Percentiles rank a stretch among this genome's conserved stretches.
phyloP scores from a whole-genome alignment of 2,113 vertebrate genomes.

The Struthio camelus region DNA sequence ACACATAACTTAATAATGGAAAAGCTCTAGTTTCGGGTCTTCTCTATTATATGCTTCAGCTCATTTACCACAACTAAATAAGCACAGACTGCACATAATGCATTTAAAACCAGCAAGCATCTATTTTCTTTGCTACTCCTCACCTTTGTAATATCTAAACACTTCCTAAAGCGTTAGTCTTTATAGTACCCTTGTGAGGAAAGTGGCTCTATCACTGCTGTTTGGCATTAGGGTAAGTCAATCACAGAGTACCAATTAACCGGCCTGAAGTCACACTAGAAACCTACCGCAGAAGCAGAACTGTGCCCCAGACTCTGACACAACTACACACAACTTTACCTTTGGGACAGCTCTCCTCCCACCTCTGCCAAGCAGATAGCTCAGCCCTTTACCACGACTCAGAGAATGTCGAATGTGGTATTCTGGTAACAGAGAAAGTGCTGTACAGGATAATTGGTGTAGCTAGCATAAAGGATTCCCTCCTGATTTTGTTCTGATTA shows the following conservation, averaged over 20 bases:
- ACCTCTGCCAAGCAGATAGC: neutral
- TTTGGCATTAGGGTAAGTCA: neutral
- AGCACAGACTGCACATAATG: neutral
- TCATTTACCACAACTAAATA: neutral
- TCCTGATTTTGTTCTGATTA: neutral
- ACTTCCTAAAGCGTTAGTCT: neutral
- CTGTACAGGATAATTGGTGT: neutral
- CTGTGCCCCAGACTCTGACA: fast-evolving
- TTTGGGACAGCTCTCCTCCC: neutral
- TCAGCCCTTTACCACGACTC: neutral
- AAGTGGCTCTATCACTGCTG: neutral
- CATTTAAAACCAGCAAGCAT: neutral
- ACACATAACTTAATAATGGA: neutral
- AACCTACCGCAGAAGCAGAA: neutral
- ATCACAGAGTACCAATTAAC: neutral
- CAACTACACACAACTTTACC: fast-evolving
- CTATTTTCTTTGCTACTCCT: neutral
- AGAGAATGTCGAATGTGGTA: neutral
- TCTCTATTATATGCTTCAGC: neutral
- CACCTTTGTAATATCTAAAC: neutral
- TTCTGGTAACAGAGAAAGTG: neutral
- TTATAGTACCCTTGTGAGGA: neutral
- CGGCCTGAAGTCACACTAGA: neutral
- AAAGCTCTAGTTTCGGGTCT: neutral
- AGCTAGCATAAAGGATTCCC: neutral